These are phyloP conservation scores for Drosophila sucinea DNA, from an alignment of 1,140 invertebrate species.

Conservation along the genomic window DNA sequence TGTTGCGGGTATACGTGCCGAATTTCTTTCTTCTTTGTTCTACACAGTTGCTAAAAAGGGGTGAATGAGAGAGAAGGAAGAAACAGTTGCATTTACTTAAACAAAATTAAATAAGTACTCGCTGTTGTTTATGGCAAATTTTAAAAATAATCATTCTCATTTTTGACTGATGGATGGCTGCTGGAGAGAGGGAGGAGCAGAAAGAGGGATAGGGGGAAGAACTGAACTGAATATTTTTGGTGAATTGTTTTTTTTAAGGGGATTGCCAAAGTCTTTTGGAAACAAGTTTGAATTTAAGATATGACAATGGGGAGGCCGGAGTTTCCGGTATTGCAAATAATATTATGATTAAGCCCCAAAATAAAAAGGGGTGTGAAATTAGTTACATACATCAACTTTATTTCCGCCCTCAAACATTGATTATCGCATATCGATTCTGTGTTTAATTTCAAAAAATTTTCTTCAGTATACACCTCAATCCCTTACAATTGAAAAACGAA, in stretches of 20 bases:
- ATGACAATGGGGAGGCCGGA: background rate
- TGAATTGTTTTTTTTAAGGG: conserved; percentile 5
- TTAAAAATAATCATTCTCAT: conserved; percentile 42
- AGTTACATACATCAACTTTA: conserved; percentile 5
- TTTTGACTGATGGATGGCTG: conserved; percentile 9
- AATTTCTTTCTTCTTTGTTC: conserved; percentile 49
- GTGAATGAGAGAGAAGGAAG: conserved; percentile 13
- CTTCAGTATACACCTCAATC: no score
- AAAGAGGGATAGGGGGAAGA: no score
- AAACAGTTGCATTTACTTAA: conserved; percentile 46
- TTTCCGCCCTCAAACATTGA: background rate
- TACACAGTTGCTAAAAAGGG: background rate
- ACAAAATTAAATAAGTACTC: conserved; percentile 40
- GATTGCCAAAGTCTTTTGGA: conserved; percentile 41
- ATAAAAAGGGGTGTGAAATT: conserved; percentile 23
- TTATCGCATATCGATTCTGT: no score
- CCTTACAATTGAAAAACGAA: no score
- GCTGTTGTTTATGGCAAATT: conserved; percentile 40
- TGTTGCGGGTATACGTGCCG: conserved; percentile 49
- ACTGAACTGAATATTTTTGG: background rate
- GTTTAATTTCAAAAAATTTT: no score
- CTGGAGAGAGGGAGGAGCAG: no score
- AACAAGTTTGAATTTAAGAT: conserved; percentile 49
- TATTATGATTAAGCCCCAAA: conserved; percentile 32
- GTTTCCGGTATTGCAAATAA: conserved; percentile 58